Evolutionary conservation across 2,888 invertebrate genomes (phyloP).

Genomic region (Uloborus plumipes): DNA sequence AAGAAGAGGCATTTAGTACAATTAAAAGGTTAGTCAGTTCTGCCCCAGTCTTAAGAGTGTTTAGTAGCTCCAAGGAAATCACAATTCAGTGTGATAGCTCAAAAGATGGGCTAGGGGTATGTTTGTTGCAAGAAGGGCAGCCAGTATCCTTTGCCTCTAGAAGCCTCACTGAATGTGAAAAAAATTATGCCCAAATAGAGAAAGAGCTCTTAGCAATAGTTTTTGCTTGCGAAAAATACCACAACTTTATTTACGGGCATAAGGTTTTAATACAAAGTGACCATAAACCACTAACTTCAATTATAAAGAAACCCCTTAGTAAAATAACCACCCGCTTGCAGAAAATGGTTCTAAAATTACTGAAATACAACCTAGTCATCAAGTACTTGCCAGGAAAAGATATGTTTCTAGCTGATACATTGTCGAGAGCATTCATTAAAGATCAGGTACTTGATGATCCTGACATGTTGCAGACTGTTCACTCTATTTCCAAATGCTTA

Average conservation of each 20-base stretch:
- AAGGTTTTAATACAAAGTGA: slow-evolving; percentile 22
- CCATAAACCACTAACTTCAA: slow-evolving; percentile 9
- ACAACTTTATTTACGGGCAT: slow-evolving; percentile 12
- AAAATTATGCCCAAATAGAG: slow-evolving; percentile 28
- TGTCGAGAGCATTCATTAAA: slow-evolving; percentile 1
- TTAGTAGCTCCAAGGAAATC: background rate
- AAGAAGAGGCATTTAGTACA: background rate
- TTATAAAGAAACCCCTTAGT: background rate
- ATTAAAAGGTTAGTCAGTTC: slow-evolving; percentile 12
- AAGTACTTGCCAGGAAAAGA: background rate
- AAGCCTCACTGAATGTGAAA: slow-evolving; percentile 6
- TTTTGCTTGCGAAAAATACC: slow-evolving; percentile 15
- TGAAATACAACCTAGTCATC: slow-evolving; percentile 7
- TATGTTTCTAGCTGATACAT: background rate
- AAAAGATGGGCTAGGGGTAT: slow-evolving; percentile 15
- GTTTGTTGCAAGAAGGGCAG: slow-evolving; percentile 12
- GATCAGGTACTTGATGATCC: background rate
- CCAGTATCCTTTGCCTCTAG: slow-evolving; percentile 10
- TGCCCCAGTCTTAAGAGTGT: slow-evolving; percentile 12
- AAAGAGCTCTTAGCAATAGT: slow-evolving; percentile 26
- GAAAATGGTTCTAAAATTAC: slow-evolving; percentile 16
- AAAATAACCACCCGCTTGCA: background rate
- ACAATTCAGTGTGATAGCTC: slow-evolving; percentile 18
- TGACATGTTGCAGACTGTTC: background rate
- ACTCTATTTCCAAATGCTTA: background rate